Base-by-base conservation (phyloP, 2,888 invertebrate genomes). In the Temnothorax unifasciatus region DNA sequence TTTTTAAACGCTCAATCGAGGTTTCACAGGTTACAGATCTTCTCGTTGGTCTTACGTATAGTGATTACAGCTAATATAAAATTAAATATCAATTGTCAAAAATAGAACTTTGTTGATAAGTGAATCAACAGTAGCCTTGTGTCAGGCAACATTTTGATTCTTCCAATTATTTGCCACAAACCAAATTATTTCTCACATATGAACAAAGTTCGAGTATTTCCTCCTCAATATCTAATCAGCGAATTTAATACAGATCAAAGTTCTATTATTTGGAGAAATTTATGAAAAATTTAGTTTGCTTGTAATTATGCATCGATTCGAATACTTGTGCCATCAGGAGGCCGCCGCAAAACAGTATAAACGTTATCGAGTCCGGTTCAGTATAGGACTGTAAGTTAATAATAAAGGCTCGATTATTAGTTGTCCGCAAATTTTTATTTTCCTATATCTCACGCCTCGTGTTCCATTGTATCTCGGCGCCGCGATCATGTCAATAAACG, bases 401-500 rank as follows among this genome's bases (percentile, higher is more conserved):
- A 47, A n/a, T 29, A 25, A 47, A 18, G n/a, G 2, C 5, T n/a
- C 29, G 29, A 34, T 29, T 18, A 50, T 18, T 15, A 41, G 9
- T 54, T 25, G 21, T 21, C 21, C 25, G 25, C 15, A 66, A 2
- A 21, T 21, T 54, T 52, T 38, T 71, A 9, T 25, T 54, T 71
- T 38, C 9, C n/a, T 25, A 15, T 41, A n/a, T 41, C 29, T 59
- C 13, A 44, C 59, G 13, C 21, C 38, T 52, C 54, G 50, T 54
- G 15, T 1, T 50, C 63, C 21, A 75, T 75, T 75, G 75, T 75
- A 21, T 57, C 73, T 44, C 34, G 34, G 34, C 34, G 47, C 34
- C 38, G 50, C 34, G 74, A n/a, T 74, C 59, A 29, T n/a, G 44
- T 21, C 47, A 21, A 21, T 50, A 44, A 44, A 25, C 13, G 57